These are phyloP conservation scores for Conomelus anceps DNA, from an alignment of 2,888 invertebrate species.

Conservation along the genomic window DNA sequence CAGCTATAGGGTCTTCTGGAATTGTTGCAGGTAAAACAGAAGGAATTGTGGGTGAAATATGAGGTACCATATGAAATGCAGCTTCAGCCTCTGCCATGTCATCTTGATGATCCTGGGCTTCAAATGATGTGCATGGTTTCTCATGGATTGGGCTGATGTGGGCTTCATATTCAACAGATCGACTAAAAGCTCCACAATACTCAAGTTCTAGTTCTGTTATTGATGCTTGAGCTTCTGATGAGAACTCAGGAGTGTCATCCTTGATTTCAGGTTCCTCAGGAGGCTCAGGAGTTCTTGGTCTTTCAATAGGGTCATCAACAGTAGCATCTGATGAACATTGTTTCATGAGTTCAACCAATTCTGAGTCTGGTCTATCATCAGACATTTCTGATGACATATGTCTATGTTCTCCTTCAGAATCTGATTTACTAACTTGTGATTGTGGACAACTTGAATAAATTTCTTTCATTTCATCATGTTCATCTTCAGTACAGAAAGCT, in stretches of 20 bases:
- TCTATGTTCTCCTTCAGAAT: slow-evolving; percentile 40
- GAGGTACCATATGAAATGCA: slow-evolving; percentile 46
- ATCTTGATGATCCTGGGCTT: slow-evolving; percentile 32
- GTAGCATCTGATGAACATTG: slow-evolving; percentile 41
- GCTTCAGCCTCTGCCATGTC: slow-evolving; percentile 49
- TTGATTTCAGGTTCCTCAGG: slow-evolving; percentile 41
- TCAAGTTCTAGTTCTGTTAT: slow-evolving; percentile 43
- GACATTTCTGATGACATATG: slow-evolving; percentile 42
- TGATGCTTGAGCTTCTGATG: slow-evolving; percentile 41
- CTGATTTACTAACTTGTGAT: slow-evolving; percentile 41
- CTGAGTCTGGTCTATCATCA: slow-evolving; percentile 43
- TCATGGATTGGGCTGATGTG: slow-evolving; percentile 36
- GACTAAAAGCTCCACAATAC: slow-evolving; percentile 38
- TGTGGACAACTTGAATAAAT: slow-evolving; percentile 44
- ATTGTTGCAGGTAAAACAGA: slow-evolving; percentile 45
- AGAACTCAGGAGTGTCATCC: slow-evolving; percentile 41
- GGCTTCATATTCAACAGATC: slow-evolving; percentile 35
- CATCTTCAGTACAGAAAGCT: slow-evolving; percentile 38
- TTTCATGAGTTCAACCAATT: slow-evolving; percentile 41
- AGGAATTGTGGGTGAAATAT: slow-evolving; percentile 45
- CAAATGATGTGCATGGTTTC: slow-evolving; percentile 28
- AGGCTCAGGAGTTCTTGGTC: slow-evolving; percentile 49
- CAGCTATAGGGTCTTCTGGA: slow-evolving; percentile 46
- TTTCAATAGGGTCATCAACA: slow-evolving; percentile 46
- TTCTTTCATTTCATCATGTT: slow-evolving; percentile 47